phyloP scores from a whole-genome alignment of 2,113 vertebrate genomes.

The Festucalex cinctus region DNA sequence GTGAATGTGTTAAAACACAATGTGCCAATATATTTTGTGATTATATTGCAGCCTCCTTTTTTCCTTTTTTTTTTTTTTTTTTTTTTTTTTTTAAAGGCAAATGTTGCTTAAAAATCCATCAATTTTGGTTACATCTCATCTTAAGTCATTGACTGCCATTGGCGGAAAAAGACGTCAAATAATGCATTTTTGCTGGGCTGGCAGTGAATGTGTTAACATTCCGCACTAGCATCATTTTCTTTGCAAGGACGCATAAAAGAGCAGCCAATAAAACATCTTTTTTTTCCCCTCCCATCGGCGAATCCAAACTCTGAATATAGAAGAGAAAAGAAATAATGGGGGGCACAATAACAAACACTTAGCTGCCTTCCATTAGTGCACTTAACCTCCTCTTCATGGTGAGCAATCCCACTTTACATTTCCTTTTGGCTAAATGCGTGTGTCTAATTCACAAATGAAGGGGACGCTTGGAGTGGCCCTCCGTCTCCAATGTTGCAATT shows the following conservation, averaged over 20 bases:
- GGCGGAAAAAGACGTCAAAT: too few species aligned
- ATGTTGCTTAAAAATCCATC: too few species aligned
- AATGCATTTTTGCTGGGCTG: too few species aligned
- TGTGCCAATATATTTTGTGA: too few species aligned
- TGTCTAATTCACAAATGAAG: constrained; percentile 90
- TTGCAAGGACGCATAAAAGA: constrained; percentile 27
- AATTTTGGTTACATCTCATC: too few species aligned
- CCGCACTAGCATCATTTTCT: constrained; percentile 23
- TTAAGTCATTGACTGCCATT: too few species aligned
- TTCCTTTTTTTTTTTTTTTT: too few species aligned
- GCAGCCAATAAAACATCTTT: constrained; percentile 33
- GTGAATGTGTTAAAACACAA: too few species aligned
- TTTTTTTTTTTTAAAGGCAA: too few species aligned
- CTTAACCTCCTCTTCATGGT: constrained; percentile 66
- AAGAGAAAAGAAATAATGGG: constrained; percentile 50
- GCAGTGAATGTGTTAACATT: too few species aligned
- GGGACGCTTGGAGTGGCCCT: constrained; percentile 89
- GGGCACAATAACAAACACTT: constrained; percentile 68
- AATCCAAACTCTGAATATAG: constrained; percentile 52
- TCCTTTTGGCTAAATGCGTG: constrained; percentile 66
- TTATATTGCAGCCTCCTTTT: too few species aligned
- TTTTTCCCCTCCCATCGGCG: constrained; percentile 18
- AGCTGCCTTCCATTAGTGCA: constrained; percentile 67
- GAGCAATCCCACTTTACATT: constrained; percentile 61
- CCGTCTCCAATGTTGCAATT: constrained; percentile 92